Conservation (phyloP, 2,113 vertebrate genomes). For the Eurypyga helias region DNA sequence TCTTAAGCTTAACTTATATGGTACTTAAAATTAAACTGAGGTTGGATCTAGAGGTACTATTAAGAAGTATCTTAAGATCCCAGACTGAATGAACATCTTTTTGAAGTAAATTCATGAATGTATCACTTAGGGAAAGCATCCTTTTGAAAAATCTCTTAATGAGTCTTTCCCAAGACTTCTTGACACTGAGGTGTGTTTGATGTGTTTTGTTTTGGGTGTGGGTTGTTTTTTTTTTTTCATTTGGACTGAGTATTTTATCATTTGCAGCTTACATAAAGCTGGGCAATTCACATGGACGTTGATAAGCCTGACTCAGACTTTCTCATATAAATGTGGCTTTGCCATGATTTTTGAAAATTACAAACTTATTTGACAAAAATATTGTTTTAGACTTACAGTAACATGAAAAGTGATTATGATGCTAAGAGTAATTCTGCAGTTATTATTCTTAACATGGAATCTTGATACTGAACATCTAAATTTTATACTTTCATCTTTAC, state of each 20-base stretch:
- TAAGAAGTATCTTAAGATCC: not conserved
- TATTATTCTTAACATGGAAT: not conserved
- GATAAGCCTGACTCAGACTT: not conserved
- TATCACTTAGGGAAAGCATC: not conserved
- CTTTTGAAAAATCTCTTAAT: not conserved
- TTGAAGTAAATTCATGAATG: not conserved
- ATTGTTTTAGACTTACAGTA: not conserved
- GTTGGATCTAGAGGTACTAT: not conserved
- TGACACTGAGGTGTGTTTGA: accelerated
- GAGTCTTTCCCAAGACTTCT: not conserved
- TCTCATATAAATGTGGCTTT: not conserved
- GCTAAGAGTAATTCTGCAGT: not conserved
- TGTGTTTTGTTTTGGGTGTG: not conserved
- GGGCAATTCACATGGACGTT: not conserved
- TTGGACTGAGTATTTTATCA: not conserved
- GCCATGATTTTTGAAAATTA: not conserved
- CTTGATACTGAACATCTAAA: not conserved
- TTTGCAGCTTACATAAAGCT: not conserved
- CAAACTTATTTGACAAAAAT: not conserved
- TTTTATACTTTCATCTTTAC: not conserved
- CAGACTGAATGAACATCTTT: not conserved
- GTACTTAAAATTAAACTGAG: not conserved
- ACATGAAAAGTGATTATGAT: not conserved
- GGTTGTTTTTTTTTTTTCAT: not conserved
- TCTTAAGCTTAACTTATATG: not conserved